These are phyloP conservation scores for Ia io DNA, from an alignment of 2,113 vertebrate genomes.

Conservation along the genomic window DNA sequence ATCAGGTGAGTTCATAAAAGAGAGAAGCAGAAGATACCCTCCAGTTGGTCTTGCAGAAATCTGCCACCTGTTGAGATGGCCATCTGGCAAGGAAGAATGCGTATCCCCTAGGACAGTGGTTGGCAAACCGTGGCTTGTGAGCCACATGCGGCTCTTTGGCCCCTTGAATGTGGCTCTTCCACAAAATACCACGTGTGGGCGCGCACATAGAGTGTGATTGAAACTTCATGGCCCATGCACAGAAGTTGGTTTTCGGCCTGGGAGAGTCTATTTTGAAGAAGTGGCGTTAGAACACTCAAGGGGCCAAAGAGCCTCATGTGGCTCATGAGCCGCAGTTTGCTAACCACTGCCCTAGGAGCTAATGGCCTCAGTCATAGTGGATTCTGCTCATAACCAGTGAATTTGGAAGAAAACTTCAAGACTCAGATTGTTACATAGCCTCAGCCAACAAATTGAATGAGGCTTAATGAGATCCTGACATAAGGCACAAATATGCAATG, in stretches of 20 bases:
- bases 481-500: background rate
- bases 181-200: too few species aligned
- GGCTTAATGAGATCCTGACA: background rate
- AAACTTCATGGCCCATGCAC: too few species aligned
- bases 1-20: background rate
- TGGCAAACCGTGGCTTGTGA: too few species aligned
- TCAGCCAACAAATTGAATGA: background rate
- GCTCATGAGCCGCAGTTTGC: too few species aligned
- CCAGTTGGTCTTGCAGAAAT: background rate
- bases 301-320: too few species aligned
- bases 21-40: background rate
- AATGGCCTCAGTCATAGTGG: background rate
- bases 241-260: too few species aligned
- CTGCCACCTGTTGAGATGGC: background rate
- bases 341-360: background rate
- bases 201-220: too few species aligned
- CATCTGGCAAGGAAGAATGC: background rate
- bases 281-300: too few species aligned
- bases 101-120: background rate
- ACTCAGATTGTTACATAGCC: background rate
- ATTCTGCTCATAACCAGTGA: background rate
- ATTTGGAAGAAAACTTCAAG: background rate
- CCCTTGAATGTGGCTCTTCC: too few species aligned
- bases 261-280: too few species aligned
- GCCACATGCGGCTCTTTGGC: too few species aligned